phyloP scores from a whole-genome alignment of 2,797 vertebrate species.

The Sebastes kiyomatsui region DNA sequence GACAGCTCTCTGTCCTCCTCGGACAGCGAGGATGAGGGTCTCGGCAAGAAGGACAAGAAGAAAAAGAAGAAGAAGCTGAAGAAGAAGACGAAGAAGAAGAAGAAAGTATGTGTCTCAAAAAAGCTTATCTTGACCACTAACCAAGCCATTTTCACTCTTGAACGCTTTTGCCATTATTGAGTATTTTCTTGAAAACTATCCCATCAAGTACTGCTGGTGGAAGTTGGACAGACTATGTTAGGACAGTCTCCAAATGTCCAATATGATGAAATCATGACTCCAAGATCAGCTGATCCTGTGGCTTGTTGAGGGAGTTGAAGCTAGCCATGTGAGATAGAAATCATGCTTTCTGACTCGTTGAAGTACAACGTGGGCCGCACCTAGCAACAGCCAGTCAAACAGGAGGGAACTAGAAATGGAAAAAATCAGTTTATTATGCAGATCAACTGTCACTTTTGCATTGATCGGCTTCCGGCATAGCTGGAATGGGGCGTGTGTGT shows the following conservation, averaged over 20 bases:
- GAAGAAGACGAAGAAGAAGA: conserved; percentile 61
- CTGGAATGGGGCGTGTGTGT: conserved; percentile 28
- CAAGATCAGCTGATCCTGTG: neutral
- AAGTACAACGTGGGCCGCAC: neutral
- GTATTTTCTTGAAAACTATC: neutral
- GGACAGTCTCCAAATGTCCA: neutral
- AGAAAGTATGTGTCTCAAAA: conserved; percentile 59
- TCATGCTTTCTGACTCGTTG: neutral
- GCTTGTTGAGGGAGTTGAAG: neutral
- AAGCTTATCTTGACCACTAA: neutral
- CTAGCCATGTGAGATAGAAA: neutral
- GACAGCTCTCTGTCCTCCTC: conserved; percentile 63
- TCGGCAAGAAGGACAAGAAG: conserved; percentile 63
- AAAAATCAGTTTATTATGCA: neutral
- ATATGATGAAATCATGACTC: neutral
- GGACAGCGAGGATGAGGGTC: conserved; percentile 70
- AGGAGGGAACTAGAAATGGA: neutral
- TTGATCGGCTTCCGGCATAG: neutral
- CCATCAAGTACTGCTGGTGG: neutral
- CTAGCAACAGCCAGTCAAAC: neutral
- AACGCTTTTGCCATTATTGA: neutral
- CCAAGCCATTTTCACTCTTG: neutral
- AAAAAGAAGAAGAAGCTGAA: conserved; percentile 17
- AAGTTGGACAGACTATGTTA: neutral
- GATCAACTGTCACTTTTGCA: conserved; percentile 16